Evolutionary conservation across 2,888 invertebrate species (phyloP).

Genomic region (Drosophila anceps): DNA sequence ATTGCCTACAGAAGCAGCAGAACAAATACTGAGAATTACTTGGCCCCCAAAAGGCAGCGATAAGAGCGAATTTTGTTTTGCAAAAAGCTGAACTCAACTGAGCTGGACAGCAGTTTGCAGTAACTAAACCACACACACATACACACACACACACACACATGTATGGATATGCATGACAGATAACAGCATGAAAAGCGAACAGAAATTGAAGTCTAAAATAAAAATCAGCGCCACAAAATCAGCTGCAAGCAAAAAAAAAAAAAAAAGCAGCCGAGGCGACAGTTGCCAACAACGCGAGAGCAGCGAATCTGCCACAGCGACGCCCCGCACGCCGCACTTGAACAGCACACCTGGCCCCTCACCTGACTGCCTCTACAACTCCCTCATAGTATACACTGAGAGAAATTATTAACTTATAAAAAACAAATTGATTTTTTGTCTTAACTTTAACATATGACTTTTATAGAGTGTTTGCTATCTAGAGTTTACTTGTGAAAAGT

Average conservation of each 20-base stretch:
- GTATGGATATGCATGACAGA: constrained; percentile 70
- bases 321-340: constrained; percentile 4
- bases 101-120: constrained; percentile 42
- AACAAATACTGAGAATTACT: constrained; percentile 68
- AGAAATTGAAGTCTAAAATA: constrained; percentile 59
- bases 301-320: constrained; percentile 30
- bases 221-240: constrained; percentile 63
- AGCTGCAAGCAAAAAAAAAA: constrained; percentile 32
- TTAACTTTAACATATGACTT: too few species aligned
- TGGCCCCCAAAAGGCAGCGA: constrained; percentile 59
- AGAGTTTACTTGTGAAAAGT: too few species aligned
- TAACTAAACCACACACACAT: constrained; percentile 25
- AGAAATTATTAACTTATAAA: not conserved
- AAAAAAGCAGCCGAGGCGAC: constrained; percentile 41
- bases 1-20: constrained; percentile 39
- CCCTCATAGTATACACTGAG: constrained; percentile 14
- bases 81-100: constrained; percentile 27
- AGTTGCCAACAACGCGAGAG: constrained; percentile 50
- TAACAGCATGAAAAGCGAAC: constrained; percentile 58
- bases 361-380: not conserved
- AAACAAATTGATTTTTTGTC: too few species aligned
- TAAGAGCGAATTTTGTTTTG: constrained; percentile 60
- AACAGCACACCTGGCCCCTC: constrained; percentile 5
- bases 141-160: constrained; percentile 20
- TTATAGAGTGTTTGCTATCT: too few species aligned